Percentiles rank a stretch among this genome's conserved stretches.
phyloP scores from a whole-genome alignment of 2,797 vertebrate genomes.

The Lagorchestes hirsutus region DNA sequence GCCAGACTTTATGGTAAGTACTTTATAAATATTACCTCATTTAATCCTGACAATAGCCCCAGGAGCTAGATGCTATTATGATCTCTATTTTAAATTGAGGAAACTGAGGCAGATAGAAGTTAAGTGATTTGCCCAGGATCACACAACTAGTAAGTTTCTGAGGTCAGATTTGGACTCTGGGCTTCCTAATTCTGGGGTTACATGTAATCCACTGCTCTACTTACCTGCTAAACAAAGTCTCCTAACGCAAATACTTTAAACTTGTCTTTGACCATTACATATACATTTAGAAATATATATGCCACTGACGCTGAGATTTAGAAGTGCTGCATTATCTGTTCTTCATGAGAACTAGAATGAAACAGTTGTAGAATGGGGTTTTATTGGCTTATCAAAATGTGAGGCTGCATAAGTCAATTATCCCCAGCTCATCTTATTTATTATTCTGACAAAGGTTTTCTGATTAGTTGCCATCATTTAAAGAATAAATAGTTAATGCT shows the following conservation, averaged over 20 bases:
- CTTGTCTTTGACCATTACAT: conserved; percentile 15
- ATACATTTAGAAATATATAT: neutral
- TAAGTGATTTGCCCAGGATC: neutral
- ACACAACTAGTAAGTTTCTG: neutral
- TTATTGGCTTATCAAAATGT: neutral
- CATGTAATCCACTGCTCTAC: neutral
- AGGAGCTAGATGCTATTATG: neutral
- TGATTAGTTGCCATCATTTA: conserved; percentile 59
- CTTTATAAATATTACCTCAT: neutral
- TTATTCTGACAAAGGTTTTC: conserved; percentile 27
- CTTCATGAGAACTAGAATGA: conserved; percentile 30
- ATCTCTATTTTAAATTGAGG: neutral
- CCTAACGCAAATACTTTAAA: conserved; percentile 35
- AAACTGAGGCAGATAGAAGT: neutral
- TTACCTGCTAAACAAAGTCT: neutral
- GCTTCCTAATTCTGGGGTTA: neutral
- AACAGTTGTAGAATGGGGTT: conserved; percentile 15
- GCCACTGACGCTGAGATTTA: neutral
- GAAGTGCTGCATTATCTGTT: neutral
- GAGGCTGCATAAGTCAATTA: neutral
- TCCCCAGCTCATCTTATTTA: conserved; percentile 43
- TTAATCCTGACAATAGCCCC: neutral
- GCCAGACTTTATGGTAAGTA: neutral
- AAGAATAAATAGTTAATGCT: conserved; percentile 10
- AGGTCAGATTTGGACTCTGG: neutral